Evolutionary conservation across 2,797 vertebrate species (phyloP), one percentile per base, ranked within the genome.

Genomic region (Esox masquinongy): DNA sequence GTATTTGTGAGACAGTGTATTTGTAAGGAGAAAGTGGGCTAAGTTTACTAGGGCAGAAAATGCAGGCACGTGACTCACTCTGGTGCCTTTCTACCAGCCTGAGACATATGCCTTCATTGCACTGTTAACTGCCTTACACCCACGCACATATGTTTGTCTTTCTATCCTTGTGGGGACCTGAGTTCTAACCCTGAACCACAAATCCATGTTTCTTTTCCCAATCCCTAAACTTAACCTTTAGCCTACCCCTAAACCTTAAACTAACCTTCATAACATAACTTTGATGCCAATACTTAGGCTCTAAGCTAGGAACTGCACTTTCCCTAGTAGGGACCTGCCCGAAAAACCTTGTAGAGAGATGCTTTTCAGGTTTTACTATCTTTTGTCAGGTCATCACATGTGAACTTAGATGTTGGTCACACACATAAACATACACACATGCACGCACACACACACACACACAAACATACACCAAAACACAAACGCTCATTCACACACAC

Each of bases 1-100:
- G 68, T 3, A 24, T 70, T 22, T 26, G 24, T 29, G 19, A n/a
- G 29, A 34, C 22, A 8, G 43, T 50, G 68, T 3, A 24, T 70
- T 22, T 26, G 24, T 29, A 11, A n/a, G 77, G 82, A 76, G 79
- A 89, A 92, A 92, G 87, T 91, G 87, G 88, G 84, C 84, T 92
- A 84, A 90, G 86, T 92, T 94, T 93, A 94, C 88, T 93, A 87
- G 90, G 91, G 91, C 92, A 92, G 92, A 93, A 93, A 92, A 94
- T 92, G 83, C 86, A 80, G 83, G 78, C 87, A 85, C 83, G 82
- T 92, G 90, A 93, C 90, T 92, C 90, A 90, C 85, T 83, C 77
- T 84, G 88, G 82, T 36, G 82, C 80, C 77, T 91, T 83, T 80
- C 79, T 84, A 89, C 87, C 91, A 88, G 87, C 79, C 75, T 82